Evolutionary conservation across 2,888 invertebrate species (phyloP).

Genomic region (Polietes domitor): DNA sequence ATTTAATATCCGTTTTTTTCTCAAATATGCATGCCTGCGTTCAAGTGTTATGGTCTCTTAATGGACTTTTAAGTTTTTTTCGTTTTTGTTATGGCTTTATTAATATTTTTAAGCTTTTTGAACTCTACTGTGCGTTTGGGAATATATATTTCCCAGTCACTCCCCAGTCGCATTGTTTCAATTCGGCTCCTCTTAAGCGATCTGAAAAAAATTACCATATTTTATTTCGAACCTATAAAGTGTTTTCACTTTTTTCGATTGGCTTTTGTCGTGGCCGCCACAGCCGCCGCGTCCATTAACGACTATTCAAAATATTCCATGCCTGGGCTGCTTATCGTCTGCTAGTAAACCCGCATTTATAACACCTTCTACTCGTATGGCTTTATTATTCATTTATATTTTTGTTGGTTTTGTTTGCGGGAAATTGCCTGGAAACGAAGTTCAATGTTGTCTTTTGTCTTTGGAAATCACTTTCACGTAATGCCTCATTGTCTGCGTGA

Average conservation of each 20-base stretch:
- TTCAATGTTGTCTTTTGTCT: slow-evolving; percentile 15
- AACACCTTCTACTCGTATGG: slow-evolving; percentile 19
- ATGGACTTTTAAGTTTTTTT: slow-evolving; percentile 52
- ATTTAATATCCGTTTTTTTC: neutral
- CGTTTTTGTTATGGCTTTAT: slow-evolving; percentile 48
- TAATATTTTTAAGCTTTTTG: slow-evolving; percentile 11
- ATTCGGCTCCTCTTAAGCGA: neutral
- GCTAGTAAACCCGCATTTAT: slow-evolving; percentile 19
- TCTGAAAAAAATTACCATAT: slow-evolving; percentile 33
- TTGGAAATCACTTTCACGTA: slow-evolving; percentile 15
- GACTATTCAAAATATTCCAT: slow-evolving; percentile 1
- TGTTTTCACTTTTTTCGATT: slow-evolving; percentile 26
- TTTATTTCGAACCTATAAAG: slow-evolving; percentile 26
- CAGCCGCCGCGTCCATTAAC: slow-evolving; percentile 22
- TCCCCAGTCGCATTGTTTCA: slow-evolving; percentile 15
- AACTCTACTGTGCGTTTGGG: neutral
- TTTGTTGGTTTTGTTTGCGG: too few species aligned
- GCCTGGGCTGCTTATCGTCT: slow-evolving; percentile 3
- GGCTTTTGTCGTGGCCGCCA: neutral
- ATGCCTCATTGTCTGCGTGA: neutral
- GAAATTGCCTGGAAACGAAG: neutral
- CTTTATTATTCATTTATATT: slow-evolving; percentile 17
- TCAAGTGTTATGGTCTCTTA: slow-evolving; percentile 16
- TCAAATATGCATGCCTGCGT: neutral
- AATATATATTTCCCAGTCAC: neutral